A percentile compares a stretch with the other conserved stretches of the same genome.
These are phyloP conservation scores for Pelosia muscerda DNA, from an alignment of 2,888 invertebrate species.

Conservation along the genomic window DNA sequence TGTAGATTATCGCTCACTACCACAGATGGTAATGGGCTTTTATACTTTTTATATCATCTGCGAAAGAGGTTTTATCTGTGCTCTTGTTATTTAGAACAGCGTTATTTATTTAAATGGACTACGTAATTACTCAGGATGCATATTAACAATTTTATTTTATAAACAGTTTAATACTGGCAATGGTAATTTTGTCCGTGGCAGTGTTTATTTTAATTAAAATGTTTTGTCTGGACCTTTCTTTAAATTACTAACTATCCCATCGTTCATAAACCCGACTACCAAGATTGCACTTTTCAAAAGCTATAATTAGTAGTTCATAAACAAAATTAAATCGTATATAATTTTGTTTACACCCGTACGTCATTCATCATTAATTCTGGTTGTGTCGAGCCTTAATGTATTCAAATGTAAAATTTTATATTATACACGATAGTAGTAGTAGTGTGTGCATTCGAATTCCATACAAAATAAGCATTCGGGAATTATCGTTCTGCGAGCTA, in stretches of 20 bases:
- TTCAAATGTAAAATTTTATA: constrained; percentile 23
- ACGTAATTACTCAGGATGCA: neutral
- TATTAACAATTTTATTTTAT: neutral
- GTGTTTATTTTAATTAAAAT: neutral
- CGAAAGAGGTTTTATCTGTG: constrained; percentile 10
- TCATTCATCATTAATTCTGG: constrained; percentile 35
- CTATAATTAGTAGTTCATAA: constrained; percentile 34
- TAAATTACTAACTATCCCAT: neutral
- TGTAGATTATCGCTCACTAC: constrained; percentile 16
- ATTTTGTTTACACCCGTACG: constrained; percentile 32
- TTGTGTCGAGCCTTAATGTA: constrained; percentile 23
- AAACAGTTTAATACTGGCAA: neutral
- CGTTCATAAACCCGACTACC: neutral
- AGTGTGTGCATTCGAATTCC: neutral
- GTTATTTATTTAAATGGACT: constrained; percentile 3
- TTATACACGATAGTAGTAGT: neutral
- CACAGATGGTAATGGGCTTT: constrained; percentile 15
- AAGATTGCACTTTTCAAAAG: neutral
- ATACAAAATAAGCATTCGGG: neutral
- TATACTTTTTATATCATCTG: constrained; percentile 9
- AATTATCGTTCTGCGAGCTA: too few species aligned
- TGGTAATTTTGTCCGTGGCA: neutral
- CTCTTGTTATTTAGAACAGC: constrained; percentile 12
- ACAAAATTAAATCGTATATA: constrained; percentile 29
- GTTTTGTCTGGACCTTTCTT: neutral